phyloP scores from a whole-genome alignment of 2,888 invertebrate genomes.

The Pilophorus perplexus region DNA sequence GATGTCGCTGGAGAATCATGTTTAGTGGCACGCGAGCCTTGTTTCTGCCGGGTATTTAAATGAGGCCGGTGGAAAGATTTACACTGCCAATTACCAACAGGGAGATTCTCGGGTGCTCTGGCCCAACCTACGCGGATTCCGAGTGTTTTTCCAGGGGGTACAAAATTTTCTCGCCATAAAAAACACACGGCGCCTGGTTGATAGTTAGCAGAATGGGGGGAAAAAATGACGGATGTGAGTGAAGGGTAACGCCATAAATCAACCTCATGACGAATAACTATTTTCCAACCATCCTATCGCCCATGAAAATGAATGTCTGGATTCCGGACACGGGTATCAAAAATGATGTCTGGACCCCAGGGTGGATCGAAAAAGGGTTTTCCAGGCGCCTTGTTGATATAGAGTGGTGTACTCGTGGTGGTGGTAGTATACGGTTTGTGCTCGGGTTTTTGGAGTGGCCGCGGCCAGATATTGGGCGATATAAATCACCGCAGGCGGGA shows the following conservation, averaged over 20 bases:
- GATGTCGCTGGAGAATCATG: slow-evolving; percentile 9
- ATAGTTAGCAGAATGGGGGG: no score
- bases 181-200: no score
- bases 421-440: slow-evolving; percentile 7
- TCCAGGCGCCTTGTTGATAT: slow-evolving; percentile 14
- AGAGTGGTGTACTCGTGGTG: not conserved
- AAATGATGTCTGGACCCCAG: not conserved
- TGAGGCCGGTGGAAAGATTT: slow-evolving; percentile 1
- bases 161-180: no score
- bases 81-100: slow-evolving; percentile 12
- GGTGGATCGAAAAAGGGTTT: not conserved
- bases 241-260: no score
- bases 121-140: no score
- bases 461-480: slow-evolving; percentile 16
- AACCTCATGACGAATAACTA: no score
- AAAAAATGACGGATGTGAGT: no score
- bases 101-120: not conserved
- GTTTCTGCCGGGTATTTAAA: not conserved
- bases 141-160: not conserved
- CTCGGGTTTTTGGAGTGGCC: slow-evolving; percentile 20
- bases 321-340: slow-evolving; percentile 17
- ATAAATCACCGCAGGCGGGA: not conserved
- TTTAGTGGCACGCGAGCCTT: slow-evolving; percentile 2
- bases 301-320: no score
- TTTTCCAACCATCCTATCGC: no score